These are phyloP conservation scores for Trissoscelio sp. DNA, from an alignment of 2,888 invertebrate species.

Conservation along the genomic window DNA sequence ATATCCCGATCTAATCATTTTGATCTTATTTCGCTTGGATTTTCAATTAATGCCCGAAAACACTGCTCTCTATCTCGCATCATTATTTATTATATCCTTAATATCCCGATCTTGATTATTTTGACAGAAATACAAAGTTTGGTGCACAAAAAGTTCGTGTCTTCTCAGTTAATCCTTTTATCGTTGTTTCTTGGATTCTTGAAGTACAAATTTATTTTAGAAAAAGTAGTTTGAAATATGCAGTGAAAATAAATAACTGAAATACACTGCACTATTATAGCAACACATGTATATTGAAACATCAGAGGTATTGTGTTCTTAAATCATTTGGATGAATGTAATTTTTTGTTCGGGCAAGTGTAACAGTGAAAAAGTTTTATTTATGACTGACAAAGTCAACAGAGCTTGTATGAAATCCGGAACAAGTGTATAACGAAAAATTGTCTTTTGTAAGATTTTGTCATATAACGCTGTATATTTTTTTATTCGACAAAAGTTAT, in stretches of 20 bases:
- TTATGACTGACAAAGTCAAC: not conserved
- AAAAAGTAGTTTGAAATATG: not conserved
- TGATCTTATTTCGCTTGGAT: slow-evolving; percentile 14
- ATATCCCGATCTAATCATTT: slow-evolving; percentile 21
- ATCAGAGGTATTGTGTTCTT: not conserved
- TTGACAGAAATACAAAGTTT: slow-evolving; percentile 11
- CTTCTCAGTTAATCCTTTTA: slow-evolving; percentile 10
- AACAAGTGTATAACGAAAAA: not conserved
- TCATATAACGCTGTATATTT: not conserved
- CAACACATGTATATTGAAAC: not conserved
- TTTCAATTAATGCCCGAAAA: slow-evolving; percentile 29
- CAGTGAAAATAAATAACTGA: not conserved
- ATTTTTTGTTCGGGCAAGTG: not conserved
- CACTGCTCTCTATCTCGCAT: slow-evolving; percentile 6
- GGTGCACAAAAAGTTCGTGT: too few relatives aligned
- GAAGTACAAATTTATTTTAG: not conserved
- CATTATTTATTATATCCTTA: slow-evolving; percentile 16
- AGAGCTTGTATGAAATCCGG: not conserved
- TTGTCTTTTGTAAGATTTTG: not conserved
- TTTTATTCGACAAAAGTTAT: not conserved
- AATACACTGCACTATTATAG: too few relatives aligned
- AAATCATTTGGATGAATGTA: not conserved
- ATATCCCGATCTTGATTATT: slow-evolving; percentile 16
- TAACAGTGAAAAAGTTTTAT: not conserved
- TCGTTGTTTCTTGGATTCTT: not conserved